phyloP scores from a whole-genome alignment of 2,888 invertebrate species.

The Sisyra nigra region DNA sequence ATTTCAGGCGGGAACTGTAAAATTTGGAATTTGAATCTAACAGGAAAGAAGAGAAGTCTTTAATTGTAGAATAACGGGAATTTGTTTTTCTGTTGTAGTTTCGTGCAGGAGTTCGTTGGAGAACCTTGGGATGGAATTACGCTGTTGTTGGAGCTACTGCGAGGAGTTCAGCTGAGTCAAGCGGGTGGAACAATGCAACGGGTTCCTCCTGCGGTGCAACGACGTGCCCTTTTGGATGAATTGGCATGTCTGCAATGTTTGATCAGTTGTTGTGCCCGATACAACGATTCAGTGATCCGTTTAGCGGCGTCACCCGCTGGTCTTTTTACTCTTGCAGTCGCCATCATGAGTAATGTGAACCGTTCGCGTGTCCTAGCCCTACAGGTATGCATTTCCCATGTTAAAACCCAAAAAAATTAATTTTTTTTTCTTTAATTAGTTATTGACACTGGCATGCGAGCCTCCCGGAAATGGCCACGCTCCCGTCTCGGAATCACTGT shows the following conservation, averaged over 20 bases:
- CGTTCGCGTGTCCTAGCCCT: conserved; percentile 70
- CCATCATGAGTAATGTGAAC: conserved; percentile 77
- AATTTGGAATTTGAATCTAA: too few relatives aligned
- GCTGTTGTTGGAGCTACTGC: conserved; percentile 65
- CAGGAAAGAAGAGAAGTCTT: too few relatives aligned
- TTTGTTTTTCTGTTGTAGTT: conserved; percentile 52
- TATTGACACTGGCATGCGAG: conserved; percentile 72
- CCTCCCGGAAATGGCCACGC: conserved; percentile 59
- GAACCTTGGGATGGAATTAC: conserved; percentile 79
- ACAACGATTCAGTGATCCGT: conserved; percentile 61
- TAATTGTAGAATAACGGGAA: too few relatives aligned
- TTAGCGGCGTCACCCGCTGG: conserved; percentile 65
- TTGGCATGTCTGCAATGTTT: conserved; percentile 80
- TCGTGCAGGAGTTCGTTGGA: conserved; percentile 82
- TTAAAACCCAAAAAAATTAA: background rate
- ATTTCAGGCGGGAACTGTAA: too few relatives aligned
- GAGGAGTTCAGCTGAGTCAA: conserved; percentile 72
- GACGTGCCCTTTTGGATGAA: conserved; percentile 69
- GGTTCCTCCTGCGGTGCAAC: conserved; percentile 48
- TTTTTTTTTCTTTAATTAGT: conserved; percentile 29
- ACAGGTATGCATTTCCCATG: conserved; percentile 39
- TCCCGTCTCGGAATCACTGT: conserved; percentile 79
- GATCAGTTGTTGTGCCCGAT: conserved; percentile 61
- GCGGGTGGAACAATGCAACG: conserved; percentile 34
- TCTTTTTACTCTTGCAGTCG: conserved; percentile 68